Conservation (phyloP, 2,113 vertebrate genomes). For the Lucifuga dentata region DNA sequence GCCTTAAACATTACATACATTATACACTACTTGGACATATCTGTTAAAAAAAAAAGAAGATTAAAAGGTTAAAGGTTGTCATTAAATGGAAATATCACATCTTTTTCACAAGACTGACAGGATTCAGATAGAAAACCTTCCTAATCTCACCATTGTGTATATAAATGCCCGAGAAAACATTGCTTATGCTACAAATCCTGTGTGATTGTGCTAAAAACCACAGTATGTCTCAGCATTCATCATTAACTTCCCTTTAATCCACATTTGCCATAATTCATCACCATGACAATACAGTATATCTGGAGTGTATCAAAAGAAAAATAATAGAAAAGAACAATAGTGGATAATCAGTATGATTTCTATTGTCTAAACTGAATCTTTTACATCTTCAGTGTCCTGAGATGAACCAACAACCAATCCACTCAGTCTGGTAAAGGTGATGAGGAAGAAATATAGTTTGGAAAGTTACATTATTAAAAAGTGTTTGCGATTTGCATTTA, state of each 20-base stretch:
- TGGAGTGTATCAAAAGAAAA: constrained; percentile 8
- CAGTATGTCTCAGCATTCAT: constrained; percentile 57
- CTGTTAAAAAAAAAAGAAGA: too few relatives aligned
- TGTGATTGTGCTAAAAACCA: constrained; percentile 63
- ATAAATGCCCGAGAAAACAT: constrained; percentile 65
- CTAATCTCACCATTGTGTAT: constrained; percentile 77
- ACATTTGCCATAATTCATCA: constrained; percentile 26
- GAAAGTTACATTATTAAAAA: background rate
- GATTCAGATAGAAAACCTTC: constrained; percentile 66
- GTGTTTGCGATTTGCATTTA: background rate
- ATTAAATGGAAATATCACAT: constrained; percentile 76
- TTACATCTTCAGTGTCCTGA: background rate
- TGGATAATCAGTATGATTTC: too few relatives aligned
- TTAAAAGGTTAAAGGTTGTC: too few relatives aligned
- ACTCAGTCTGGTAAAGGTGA: background rate
- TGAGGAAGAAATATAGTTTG: background rate
- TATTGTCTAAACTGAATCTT: too few relatives aligned
- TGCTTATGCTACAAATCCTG: constrained; percentile 78
- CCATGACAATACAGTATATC: constrained; percentile 9
- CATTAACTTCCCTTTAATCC: constrained; percentile 70
- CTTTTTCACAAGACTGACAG: constrained; percentile 45
- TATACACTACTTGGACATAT: too few relatives aligned
- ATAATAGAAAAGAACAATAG: constrained; percentile 1
- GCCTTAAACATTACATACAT: too few relatives aligned
- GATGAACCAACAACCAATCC: background rate